Percentiles rank a stretch among this genome's conserved stretches.
Evolutionary conservation across 2,888 invertebrate species (phyloP).

Genomic region (Tipula vernalis): DNA sequence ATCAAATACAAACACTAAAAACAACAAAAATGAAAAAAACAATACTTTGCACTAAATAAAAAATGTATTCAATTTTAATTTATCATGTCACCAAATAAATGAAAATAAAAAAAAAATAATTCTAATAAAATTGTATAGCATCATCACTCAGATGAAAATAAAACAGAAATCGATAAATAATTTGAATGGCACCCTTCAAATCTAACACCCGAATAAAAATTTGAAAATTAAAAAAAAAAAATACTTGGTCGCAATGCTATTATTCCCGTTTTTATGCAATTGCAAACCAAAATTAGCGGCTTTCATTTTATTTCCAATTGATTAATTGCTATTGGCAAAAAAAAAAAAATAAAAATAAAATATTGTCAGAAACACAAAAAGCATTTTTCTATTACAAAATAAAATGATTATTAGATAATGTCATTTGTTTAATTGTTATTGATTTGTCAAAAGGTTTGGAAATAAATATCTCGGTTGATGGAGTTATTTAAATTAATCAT

Average conservation of each 20-base stretch:
- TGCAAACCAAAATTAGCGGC: not conserved
- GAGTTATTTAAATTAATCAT: not conserved
- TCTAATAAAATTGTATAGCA: not conserved
- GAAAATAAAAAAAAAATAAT: not conserved
- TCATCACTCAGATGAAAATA: not conserved
- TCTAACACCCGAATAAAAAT: not conserved
- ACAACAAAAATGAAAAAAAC: not conserved
- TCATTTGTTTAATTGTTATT: not conserved
- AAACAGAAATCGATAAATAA: not conserved
- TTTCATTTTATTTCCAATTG: not conserved
- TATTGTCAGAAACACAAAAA: not conserved
- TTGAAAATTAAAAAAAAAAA: not conserved
- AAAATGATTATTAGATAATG: not conserved
- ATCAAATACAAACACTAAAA: too few species aligned
- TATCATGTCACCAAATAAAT: not conserved
- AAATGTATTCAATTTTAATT: not conserved
- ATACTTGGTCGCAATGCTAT: not conserved
- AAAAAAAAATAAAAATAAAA: too few species aligned
- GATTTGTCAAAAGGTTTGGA: not conserved
- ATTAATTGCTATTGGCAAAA: not conserved
- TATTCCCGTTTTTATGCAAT: not conserved
- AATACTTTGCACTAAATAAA: not conserved
- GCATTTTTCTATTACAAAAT: not conserved
- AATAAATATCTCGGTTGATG: not conserved
- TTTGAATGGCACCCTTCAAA: not conserved